phyloP scores from a whole-genome alignment of 2,113 vertebrate genomes.

The Galemys pyrenaicus region DNA sequence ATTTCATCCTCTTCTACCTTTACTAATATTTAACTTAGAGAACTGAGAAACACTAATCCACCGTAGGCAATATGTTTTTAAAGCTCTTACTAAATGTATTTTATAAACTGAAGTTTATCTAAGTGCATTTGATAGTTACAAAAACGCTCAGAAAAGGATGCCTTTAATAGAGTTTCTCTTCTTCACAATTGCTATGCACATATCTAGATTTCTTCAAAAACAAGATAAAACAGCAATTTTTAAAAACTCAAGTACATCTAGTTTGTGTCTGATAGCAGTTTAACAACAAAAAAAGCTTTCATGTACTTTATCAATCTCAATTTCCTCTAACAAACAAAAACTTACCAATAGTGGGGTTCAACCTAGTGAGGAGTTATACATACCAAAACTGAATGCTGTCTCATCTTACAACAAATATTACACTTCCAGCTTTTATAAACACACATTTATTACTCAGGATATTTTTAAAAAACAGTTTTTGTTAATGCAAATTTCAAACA shows the following conservation, averaged over 20 bases:
- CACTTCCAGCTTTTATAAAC: constrained; percentile 39
- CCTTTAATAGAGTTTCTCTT: background rate
- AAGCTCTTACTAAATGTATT: background rate
- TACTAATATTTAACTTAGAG: background rate
- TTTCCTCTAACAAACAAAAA: constrained; percentile 23
- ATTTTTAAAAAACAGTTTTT: constrained; percentile 27
- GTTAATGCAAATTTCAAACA: constrained; percentile 18
- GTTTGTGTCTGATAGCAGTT: background rate
- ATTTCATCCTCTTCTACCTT: constrained; percentile 11
- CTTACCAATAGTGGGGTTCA: background rate
- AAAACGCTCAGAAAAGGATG: background rate
- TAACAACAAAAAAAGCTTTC: constrained; percentile 30
- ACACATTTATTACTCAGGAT: background rate
- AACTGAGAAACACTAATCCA: constrained; percentile 1
- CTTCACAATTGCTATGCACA: background rate
- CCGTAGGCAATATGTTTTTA: background rate
- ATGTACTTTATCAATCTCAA: constrained; percentile 11
- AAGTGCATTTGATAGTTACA: background rate
- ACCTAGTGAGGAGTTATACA: background rate
- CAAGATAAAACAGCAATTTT: constrained; percentile 9
- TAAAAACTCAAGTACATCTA: background rate
- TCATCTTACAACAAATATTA: constrained; percentile 33
- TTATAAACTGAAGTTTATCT: background rate
- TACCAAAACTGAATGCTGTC: background rate
- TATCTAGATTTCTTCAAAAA: constrained; percentile 32